Percentiles rank a stretch among this genome's conserved stretches.
These are phyloP conservation scores for Lepus timidus DNA, from an alignment of 2,113 vertebrate genomes.

Conservation along the genomic window DNA sequence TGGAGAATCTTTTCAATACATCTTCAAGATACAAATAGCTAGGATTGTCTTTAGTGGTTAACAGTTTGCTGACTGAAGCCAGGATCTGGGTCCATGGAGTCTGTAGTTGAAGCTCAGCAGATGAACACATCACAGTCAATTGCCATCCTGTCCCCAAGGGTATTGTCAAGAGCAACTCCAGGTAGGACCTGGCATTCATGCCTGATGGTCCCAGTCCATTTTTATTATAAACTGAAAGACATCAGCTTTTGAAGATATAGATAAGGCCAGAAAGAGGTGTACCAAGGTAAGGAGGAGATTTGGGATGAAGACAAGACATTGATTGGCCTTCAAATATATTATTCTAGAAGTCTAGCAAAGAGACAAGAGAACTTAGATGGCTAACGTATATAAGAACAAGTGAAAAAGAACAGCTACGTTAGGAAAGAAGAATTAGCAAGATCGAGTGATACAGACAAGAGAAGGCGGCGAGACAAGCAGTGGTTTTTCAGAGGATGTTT, in stretches of 20 bases:
- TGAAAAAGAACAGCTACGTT: constrained; percentile 25
- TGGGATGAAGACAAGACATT: not conserved
- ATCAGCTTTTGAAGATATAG: not conserved
- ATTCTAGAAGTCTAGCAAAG: constrained; percentile 40
- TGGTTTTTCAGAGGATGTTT: not conserved
- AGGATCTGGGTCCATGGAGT: not conserved
- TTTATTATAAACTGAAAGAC: constrained; percentile 3
- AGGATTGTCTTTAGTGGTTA: not conserved
- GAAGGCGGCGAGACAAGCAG: not conserved
- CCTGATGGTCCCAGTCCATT: not conserved
- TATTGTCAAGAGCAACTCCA: not conserved
- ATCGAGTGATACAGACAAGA: not conserved
- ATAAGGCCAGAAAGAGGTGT: constrained; percentile 25
- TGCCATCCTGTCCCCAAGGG: not conserved
- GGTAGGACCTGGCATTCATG: not conserved
- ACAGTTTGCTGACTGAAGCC: not conserved
- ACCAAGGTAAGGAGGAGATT: not conserved
- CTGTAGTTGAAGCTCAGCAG: not conserved
- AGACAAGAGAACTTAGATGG: constrained; percentile 3
- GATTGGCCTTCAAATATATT: not conserved
- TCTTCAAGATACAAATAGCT: constrained; percentile 30
- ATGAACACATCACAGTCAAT: not conserved
- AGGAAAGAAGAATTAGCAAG: constrained; percentile 14
- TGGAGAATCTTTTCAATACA: not conserved
- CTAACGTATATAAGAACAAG: not conserved